Evolutionary conservation across 2,888 invertebrate genomes (phyloP), one percentile per base, ranked within the genome.

Genomic region (Terebella lapidaria): DNA sequence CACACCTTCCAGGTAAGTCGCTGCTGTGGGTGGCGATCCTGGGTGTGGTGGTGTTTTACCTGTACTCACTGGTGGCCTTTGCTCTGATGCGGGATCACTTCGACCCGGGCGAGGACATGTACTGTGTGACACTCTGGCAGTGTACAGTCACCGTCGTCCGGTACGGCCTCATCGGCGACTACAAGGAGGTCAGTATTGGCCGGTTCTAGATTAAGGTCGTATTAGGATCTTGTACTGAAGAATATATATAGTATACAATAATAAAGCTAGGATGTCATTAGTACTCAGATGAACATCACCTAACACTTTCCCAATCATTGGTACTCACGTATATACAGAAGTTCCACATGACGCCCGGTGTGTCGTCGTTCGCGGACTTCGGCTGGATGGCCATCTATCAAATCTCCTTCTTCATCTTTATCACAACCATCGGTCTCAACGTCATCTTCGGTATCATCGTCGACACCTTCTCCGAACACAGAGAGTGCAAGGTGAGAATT

Each of bases 371-470:
- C 63, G 62, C 68, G 24, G 74, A 71, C 61, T 81, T 79, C 62
- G 74, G 75, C 10, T 70, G 73, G 47, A 72, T 78, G 28, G 75
- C 77, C 15, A 60, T 81, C 27, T 81, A 75, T 63, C 79, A 81
- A 66, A 73, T 81, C 24, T 74, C 78, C 24, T 81, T 81, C 73
- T 81, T 81, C 71, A 75, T 79, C 65, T 76, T 79, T 70, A 77
- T 81, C 68, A 78, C 80, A 10, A 81, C 81, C 42, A 81, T 81
- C 64, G 81, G 81, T 28, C 72, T 81, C 56, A 81, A 80, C 74
- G 79, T 81, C 67, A 80, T 81, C 70, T 80, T 81, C 61, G 81
- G 81, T 69, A 81, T 81, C 71, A 81, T 81, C 57, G 79, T 81
- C 29, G 81, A 81, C 70, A 81, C 81, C 3, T 81, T 81, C 72